Evolutionary conservation across 1,140 invertebrate species (phyloP), one percentile per base, ranked within the genome.

Genomic region (Vollenhovia emeryi): DNA sequence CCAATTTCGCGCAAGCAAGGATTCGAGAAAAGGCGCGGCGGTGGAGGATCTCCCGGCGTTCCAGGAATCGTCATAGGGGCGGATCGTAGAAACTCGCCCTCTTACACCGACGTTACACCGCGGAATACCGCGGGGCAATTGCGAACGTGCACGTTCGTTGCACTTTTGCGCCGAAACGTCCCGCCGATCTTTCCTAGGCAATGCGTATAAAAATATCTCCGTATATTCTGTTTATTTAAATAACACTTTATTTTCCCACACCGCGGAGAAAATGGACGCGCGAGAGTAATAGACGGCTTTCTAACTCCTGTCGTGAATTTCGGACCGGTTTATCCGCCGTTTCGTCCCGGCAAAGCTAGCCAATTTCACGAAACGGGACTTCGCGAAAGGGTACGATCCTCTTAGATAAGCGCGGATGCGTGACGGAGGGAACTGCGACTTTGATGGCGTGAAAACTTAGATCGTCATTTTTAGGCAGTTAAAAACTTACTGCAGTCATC

Each of bases 1-100:
- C 88, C 89, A 92, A 92, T 92, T 91, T 91, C 86, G 88, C 83
- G 84, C 85, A 87, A 86, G 87, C 84, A 89, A 71, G 89, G 87
- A 92, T 87, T 89, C 87, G 87, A 91, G 86, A 62, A 80, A 86
- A 86, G 68, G 36, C 69, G 50, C 84, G 86, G 87, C 48, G 87
- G 75, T 87, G 87, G 82, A 91, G 36, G 84, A 90, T 89, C 83
- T 82, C 45, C 84, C 84, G 76, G 82, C 74, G 87, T 89, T 71
- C 66, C 45, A 68, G 64, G 27, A 69, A 80, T 78, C 55, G 84
- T 85, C 60, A 45, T 57, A 57, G 30, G 40, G 55, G n/a, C 45
- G 62, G 18, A 45, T 79, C 11, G 71, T 21, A 27, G 60, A 62
- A 60, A 64, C 21, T 82, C 50, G 13, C 43, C 30, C 33, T 76